A percentile compares a stretch with the other conserved stretches of the same genome.
Conservation (phyloP, 2,888 invertebrate genomes). For the Tyria jacobaeae region DNA sequence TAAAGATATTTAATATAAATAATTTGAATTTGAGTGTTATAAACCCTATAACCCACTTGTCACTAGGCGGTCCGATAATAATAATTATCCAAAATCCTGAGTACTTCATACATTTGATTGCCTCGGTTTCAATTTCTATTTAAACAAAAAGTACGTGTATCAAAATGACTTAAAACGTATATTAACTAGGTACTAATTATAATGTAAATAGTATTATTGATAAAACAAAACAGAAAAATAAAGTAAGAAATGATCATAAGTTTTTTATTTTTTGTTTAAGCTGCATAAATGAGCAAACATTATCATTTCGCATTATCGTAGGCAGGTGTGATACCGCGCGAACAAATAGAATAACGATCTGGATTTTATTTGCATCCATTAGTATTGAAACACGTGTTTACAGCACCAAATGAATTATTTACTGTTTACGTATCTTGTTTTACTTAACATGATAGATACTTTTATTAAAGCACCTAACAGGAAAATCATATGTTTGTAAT, state of each 20-base stretch:
- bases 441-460: slow-evolving; percentile 33
- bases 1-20: too few species aligned
- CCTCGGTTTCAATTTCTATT: too few species aligned
- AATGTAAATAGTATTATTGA: neutral
- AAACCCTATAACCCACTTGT: neutral
- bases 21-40: neutral
- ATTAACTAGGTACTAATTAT: too few species aligned
- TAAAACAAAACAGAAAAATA: neutral
- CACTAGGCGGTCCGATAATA: too few species aligned
- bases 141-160: too few species aligned
- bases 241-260: neutral
- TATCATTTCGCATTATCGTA: neutral
- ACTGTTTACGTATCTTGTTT: slow-evolving; percentile 50
- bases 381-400: slow-evolving; percentile 41
- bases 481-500: too few species aligned
- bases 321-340: slow-evolving; percentile 50
- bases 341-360: slow-evolving; percentile 58
- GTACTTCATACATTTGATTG: too few species aligned
- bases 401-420: slow-evolving; percentile 55
- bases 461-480: too few species aligned
- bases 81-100: too few species aligned
- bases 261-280: neutral
- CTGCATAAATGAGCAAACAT: neutral
- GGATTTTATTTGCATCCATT: slow-evolving; percentile 53
- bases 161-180: too few species aligned